phyloP scores from a whole-genome alignment of 2,113 vertebrate genomes.

The Pagrus major region DNA sequence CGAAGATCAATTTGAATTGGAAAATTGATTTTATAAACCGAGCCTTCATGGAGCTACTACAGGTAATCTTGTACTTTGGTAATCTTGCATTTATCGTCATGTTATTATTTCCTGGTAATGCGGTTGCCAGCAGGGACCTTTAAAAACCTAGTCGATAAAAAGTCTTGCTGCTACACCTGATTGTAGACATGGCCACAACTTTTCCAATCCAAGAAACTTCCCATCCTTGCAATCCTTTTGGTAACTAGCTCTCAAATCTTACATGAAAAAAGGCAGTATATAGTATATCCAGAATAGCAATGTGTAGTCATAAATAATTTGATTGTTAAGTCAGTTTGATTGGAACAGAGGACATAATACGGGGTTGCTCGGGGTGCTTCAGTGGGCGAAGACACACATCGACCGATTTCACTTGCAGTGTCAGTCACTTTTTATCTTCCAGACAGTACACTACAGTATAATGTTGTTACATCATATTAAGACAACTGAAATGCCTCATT shows the following conservation, averaged over 20 bases:
- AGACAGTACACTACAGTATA: neutral
- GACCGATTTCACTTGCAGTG: neutral
- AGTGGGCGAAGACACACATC: neutral
- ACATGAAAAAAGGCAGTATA: neutral
- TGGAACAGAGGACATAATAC: neutral
- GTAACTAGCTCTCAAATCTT: neutral
- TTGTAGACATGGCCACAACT: no score
- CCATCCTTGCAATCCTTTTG: no score
- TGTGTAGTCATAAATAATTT: neutral
- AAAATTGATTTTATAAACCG: no score
- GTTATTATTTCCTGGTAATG: no score
- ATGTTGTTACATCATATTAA: neutral
- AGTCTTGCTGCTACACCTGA: no score
- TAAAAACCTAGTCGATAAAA: no score
- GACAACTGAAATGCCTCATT: conserved; percentile 5
- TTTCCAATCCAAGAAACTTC: no score
- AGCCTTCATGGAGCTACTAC: no score
- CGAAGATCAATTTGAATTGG: no score
- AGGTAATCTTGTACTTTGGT: no score
- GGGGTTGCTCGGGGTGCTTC: neutral
- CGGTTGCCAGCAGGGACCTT: no score
- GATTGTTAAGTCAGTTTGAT: neutral
- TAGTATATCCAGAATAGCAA: neutral
- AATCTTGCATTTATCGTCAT: no score
- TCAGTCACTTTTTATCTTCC: neutral